Evolutionary conservation across 2,113 vertebrate genomes (phyloP), one percentile per base, ranked within the genome.

Genomic region (Sphyrna mokarran): DNA sequence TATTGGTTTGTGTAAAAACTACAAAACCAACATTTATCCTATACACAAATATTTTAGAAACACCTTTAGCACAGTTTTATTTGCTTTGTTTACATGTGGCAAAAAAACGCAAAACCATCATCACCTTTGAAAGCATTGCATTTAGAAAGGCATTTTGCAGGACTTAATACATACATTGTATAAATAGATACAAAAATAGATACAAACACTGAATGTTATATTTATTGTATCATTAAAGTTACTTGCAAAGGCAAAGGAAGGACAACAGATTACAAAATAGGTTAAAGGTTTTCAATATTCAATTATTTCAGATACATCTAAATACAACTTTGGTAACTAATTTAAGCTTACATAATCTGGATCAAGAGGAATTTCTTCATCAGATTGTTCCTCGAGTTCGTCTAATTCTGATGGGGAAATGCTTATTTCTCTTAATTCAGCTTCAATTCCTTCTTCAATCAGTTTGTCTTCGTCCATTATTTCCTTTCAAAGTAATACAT

Each of bases 391-490:
- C 22, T 97, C 97, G 40, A 48, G 63, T 95, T 97, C 97, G 58
- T 97, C 97, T 7, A n/a, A 78, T 70, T 98, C 98, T 95, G 96
- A 96, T 0, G 97, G 96, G 95, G 97, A 97, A 96, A 97, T 58
- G 26, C 96, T 97, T 76, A 97, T 96, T 96, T 97, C 97, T 76
- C 96, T 96, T 96, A 98, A 86, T 96, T 98, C 97, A 83, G 95
- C 96, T 96, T 97, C 96, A 96, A 98, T 96, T 96, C 97, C 96
- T 96, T 97, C 97, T 95, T 96, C 96, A 63, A 97, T 96, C 76
- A 91, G 91, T 20, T 96, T 96, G 48, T 97, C 96, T 89, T 96
- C 96, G 6, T 97, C 97, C 96, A 97, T 96, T 96, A 96, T 97
- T 78, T 63, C 61, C 78, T 58, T 18, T 95, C 48, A 72, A 70